Base-by-base conservation (phyloP, 30 jellyfish, hydroid and myxozoan genomes). In the Aurelia aurita region DNA sequence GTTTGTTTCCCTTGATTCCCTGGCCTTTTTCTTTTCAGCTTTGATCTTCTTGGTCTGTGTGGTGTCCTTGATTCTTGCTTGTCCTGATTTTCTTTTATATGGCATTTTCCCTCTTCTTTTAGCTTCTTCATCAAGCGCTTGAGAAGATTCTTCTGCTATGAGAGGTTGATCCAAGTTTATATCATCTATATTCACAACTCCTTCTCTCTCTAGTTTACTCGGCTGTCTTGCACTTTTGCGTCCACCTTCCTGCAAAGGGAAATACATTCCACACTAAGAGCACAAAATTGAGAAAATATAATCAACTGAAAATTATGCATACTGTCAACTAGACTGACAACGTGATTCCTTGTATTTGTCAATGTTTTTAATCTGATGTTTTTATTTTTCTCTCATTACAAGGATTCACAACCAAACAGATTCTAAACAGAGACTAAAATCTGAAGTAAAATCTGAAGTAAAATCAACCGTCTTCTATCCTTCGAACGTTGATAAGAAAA, bases 141-240 rank as follows among this genome's bases (percentile, higher is more conserved):
- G 88, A 14, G 71, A 53, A 15, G 76, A 74, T 51, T 85, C 94
- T 34, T 86, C 97, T 10, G 91, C 79, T 9, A 76, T 73, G 2
- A 89, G 58, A 10, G 91, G 94, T 49, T 87, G 96, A 29, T 93
- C 98, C 46, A 93, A 59, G 49, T 88, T 88, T 43, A 93, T 75
- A 18, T 93, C 98, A 74, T 93, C 98, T 22, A 93, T 53, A 60
- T 82, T 79, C 2, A 93, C 95, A 45, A 87, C 90, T 8, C 98
- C 98, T 60, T 87, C 97, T 25, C 98, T 60, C 16, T 91, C 96
- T 22, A 79, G 71, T 65, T 89, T 93, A 57, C 89, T 59, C 15
- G 91, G 80, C 72, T 88, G 96, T 45, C 98, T 82, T 20, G 96
- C 53, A 67, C 97, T 93, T 58, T 93, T 93, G 5, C 98, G 93